Evolutionary conservation across 2,888 invertebrate genomes (phyloP).

Genomic region (Gibbula magus): DNA sequence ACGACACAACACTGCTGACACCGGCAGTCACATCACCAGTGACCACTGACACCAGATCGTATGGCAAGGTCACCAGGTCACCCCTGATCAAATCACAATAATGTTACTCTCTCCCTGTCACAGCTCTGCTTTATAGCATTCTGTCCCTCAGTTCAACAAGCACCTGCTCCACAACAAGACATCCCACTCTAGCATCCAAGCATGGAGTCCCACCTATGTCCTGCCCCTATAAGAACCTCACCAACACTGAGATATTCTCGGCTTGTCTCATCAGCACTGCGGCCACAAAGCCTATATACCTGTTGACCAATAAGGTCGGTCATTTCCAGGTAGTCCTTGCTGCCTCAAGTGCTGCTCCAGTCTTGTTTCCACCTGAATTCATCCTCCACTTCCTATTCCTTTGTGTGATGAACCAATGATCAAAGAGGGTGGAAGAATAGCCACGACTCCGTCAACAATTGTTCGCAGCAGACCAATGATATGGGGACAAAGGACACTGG

Average conservation of each 20-base stretch:
- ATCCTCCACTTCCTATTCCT: not conserved
- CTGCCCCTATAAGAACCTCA: too few species aligned
- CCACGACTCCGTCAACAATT: conserved; percentile 10
- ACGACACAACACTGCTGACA: too few species aligned
- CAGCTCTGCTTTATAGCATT: too few species aligned
- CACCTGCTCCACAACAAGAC: too few species aligned
- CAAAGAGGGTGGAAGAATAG: not conserved
- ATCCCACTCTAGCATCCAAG: too few species aligned
- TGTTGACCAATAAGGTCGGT: not conserved
- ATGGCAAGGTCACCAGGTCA: conserved; percentile 14
- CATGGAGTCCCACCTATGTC: too few species aligned
- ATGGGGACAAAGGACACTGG: not conserved
- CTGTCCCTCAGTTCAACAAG: too few species aligned
- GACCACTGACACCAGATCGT: not conserved
- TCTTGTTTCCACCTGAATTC: not conserved
- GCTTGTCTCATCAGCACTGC: too few species aligned
- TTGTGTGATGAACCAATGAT: not conserved
- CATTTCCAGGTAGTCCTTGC: not conserved
- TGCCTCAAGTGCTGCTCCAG: not conserved
- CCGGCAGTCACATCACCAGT: too few species aligned
- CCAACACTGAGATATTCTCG: too few species aligned
- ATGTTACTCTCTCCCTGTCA: too few species aligned
- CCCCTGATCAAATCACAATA: too few species aligned
- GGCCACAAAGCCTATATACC: not conserved
- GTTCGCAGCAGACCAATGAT: not conserved